Base-by-base conservation (phyloP, 2,797 vertebrate species). In the Anniella stebbinsi region DNA sequence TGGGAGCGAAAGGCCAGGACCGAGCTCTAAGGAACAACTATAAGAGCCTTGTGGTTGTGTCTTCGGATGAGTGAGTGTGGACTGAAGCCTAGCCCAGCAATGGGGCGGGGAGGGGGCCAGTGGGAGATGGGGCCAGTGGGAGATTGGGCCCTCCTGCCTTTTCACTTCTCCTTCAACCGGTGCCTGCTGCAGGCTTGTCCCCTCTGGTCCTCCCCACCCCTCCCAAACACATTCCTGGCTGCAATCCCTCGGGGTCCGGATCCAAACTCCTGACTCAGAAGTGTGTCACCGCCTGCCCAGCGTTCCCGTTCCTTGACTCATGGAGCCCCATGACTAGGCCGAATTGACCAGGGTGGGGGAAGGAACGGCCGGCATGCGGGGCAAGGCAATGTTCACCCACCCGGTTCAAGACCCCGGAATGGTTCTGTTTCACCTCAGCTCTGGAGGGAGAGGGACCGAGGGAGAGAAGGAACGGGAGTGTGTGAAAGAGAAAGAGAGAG, bases 251-350 rank as follows among this genome's bases (percentile, higher is more conserved):
- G 13, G 38, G 23, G 4, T n/a, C 48, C n/a, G 2, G 41, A 63
- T 72, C 8, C 57, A 15, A 18, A 23, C 15, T 28, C 57, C 28
- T 90, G 89, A 90, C 72, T 90, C 89, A 90, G 21, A 9, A 13
- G 33, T 57, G 21, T 28, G 57, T 87, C 89, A 87, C 25, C 89
- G 54, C 85, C 89, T 7, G 77, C 38, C 30, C 70, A 9, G 8
- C 41, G 11, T 83, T 87, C 69, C 17, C 57, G 33, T 60, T 6
- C 76, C n/a, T 70, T 82, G 84, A 86, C 69, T 76, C 89, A 86
- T 21, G 7, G 41, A 36, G 9, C 10, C 57, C 30, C 38, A 28
- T 2, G 80, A 28, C 54, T 18, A 6, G 54, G 80, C 57, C 18
- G 48, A 76, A 38, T 57, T 13, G 28, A 13, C n/a, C 4, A 9